Conservation (phyloP, 2,797 vertebrate species). For the Cossypha heuglini region DNA sequence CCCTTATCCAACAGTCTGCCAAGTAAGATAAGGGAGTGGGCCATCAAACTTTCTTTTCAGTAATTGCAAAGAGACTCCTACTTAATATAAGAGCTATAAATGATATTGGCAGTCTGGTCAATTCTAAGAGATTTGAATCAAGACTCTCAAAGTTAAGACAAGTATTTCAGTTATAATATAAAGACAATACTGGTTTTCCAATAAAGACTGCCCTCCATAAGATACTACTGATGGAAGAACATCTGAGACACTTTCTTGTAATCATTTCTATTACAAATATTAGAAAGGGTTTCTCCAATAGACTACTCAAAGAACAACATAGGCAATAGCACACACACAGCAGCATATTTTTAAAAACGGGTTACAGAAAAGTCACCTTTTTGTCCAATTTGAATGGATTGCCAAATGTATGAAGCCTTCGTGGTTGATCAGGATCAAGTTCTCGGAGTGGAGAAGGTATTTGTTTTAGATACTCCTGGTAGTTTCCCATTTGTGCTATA, state of each 20-base stretch:
- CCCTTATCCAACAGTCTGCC: background rate
- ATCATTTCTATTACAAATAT: background rate
- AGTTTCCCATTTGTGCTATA: constrained; percentile 85
- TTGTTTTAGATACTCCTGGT: constrained; percentile 82
- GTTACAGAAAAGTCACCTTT: constrained; percentile 71
- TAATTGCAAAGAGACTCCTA: background rate
- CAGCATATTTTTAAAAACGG: background rate
- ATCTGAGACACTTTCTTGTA: background rate
- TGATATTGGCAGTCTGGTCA: background rate
- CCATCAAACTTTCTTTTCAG: background rate
- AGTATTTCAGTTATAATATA: background rate
- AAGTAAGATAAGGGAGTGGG: background rate
- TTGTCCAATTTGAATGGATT: constrained; percentile 85
- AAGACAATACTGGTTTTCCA: background rate
- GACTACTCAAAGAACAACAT: background rate
- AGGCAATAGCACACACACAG: accelerated
- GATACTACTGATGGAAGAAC: background rate
- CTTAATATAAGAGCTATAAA: background rate
- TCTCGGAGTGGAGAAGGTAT: constrained; percentile 80
- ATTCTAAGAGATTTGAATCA: background rate
- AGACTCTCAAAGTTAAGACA: background rate
- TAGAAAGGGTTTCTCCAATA: background rate
- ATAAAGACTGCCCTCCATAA: background rate
- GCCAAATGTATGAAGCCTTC: constrained; percentile 82
- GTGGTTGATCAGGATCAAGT: constrained; percentile 81